phyloP scores from a whole-genome alignment of 1,140 invertebrate species.

The Drosophila kikkawai region DNA sequence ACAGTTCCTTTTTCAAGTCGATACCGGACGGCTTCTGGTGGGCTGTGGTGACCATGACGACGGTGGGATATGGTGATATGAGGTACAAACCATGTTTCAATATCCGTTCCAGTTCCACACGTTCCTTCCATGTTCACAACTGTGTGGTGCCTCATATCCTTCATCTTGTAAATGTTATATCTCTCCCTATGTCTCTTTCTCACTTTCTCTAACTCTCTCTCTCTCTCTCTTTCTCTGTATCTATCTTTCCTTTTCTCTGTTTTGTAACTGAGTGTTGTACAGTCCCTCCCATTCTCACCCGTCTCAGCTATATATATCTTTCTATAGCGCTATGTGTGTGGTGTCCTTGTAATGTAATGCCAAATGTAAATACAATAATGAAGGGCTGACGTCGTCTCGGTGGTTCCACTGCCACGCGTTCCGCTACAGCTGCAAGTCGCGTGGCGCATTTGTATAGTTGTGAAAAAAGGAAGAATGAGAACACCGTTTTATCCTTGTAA shows the following conservation, averaged over 20 bases:
- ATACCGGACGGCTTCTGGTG: constrained; percentile 99
- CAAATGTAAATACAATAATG: constrained; percentile 30
- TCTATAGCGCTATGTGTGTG: constrained; percentile 21
- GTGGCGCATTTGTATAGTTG: constrained; percentile 28
- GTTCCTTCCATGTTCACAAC: constrained; percentile 17
- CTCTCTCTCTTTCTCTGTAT: constrained; percentile 12
- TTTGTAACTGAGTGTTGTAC: constrained; percentile 46
- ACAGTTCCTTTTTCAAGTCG: constrained; percentile 99
- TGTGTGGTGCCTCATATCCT: constrained; percentile 41
- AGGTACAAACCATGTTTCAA: constrained; percentile 88
- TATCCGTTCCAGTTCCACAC: constrained; percentile 38
- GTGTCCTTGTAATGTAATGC: constrained; percentile 20
- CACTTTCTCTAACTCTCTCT: constrained; percentile 20
- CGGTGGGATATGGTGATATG: constrained; percentile 99
- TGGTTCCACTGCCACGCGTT: constrained; percentile 6
- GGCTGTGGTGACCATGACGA: constrained; percentile 99
- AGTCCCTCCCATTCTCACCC: constrained; percentile 22
- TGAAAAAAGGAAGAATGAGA: not conserved
- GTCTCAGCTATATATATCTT: constrained; percentile 19
- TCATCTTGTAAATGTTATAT: constrained; percentile 11
- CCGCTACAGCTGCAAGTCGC: not conserved
- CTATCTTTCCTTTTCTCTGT: constrained; percentile 16
- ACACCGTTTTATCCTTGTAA: constrained; percentile 18
- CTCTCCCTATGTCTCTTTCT: constrained; percentile 27
- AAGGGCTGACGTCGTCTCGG: too few relatives aligned